A percentile compares a stretch with the other conserved stretches of the same genome.
Evolutionary conservation across 2,888 invertebrate genomes (phyloP).

Genomic region (Clunio marinus): DNA sequence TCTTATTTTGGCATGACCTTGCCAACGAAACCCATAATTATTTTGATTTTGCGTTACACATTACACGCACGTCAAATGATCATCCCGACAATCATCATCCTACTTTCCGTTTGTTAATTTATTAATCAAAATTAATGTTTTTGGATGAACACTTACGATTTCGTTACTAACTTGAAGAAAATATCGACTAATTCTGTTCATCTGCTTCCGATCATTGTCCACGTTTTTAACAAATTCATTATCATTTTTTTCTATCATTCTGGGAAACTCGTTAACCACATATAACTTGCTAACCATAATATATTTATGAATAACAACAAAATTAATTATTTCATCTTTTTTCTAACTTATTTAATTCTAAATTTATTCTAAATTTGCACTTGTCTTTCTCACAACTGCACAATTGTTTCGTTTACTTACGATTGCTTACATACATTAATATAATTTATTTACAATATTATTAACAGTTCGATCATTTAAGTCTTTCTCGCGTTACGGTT

Average conservation of each 20-base stretch:
- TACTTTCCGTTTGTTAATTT: not conserved
- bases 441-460: not conserved
- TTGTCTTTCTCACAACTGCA: not conserved
- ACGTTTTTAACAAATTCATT: not conserved
- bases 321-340: not conserved
- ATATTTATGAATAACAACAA: too few species aligned
- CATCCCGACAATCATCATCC: too few species aligned
- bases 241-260: not conserved
- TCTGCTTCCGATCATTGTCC: not conserved
- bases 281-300: constrained; percentile 28
- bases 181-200: not conserved
- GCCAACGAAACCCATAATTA: constrained; percentile 1
- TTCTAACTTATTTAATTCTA: not conserved
- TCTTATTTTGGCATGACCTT: not conserved
- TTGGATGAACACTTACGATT: constrained; percentile 11
- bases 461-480: not conserved
- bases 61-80: not conserved
- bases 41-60: not conserved
- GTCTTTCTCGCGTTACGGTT: constrained; percentile 24
- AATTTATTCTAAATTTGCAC: not conserved
- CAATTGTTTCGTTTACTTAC: not conserved
- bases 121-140: not conserved
- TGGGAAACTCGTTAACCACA: not conserved
- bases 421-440: not conserved
- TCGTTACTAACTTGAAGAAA: not conserved